Base-by-base conservation (phyloP, 2,113 vertebrate species). In the Syrrhaptes paradoxus region DNA sequence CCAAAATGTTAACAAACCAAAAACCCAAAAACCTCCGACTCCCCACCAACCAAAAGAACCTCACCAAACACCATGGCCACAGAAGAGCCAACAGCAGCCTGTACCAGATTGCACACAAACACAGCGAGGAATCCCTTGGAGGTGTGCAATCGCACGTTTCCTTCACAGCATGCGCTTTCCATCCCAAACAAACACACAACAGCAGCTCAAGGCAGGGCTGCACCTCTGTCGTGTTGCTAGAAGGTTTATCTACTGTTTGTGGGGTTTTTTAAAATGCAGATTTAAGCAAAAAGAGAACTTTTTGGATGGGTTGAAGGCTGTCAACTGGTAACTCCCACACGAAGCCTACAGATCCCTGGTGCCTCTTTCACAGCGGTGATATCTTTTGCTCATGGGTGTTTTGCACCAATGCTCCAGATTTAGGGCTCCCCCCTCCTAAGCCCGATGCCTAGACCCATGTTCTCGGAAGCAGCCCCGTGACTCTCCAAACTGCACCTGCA, bases 341-440 rank as follows among this genome's bases (percentile, higher is more conserved):
- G 61, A 65, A 84, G 45, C 54, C 49, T n/a, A 2, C 11, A 43
- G 18, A 28, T 24, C 41, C 34, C 17, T 49, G 29, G 38, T 11
- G 6, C 28, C 22, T 68, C n/a, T 31, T 90, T 25, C 11, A 65
- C 13, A 68, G 36, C 1, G 2, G 12, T 45, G 24, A 3, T 36
- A 29, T 0, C 7, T 66, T 52, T 31, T 67, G 36, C 28, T 81
- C 5, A 2, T 0, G 0, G 34, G 9, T 20, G 34, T n/a, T 82
- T 66, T 46, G 52, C 36, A 49, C 46, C n/a, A 59, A 16, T 5
- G 57, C 62, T 45, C 45, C 67, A 73, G 41, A 62, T 31, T 13
- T 46, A n/a, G 43, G 31, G 36, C 13, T 93, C 11, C 46, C 9
- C 36, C 11, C 9, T 74, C 59, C 28, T 16, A 15, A 73, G 9